Evolutionary conservation across 2,797 vertebrate genomes (phyloP).

Genomic region (Microctenopoma stevenorrisi): DNA sequence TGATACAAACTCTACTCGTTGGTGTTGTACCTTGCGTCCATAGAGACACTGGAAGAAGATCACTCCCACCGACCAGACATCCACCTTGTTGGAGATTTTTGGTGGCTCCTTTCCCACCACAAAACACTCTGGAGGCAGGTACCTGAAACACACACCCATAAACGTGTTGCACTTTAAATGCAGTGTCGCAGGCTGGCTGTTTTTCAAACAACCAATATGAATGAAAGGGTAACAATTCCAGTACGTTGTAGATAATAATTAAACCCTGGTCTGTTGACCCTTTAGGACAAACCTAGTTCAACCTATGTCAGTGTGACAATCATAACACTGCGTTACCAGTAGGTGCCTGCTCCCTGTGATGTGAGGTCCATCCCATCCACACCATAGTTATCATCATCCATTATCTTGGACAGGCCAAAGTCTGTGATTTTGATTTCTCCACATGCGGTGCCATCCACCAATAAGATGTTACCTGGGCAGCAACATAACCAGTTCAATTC

Average conservation of each 20-base stretch:
- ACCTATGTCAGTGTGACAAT: not conserved
- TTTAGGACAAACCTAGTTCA: slow-evolving; percentile 5
- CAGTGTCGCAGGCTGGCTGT: not conserved
- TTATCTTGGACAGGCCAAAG: slow-evolving; percentile 98
- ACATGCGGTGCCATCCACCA: slow-evolving; percentile 97
- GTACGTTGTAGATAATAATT: too few relatives aligned
- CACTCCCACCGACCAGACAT: slow-evolving; percentile 98
- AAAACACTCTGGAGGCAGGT: slow-evolving; percentile 98
- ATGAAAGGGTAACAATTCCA: not conserved
- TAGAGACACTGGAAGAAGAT: slow-evolving; percentile 99
- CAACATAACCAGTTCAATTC: not conserved
- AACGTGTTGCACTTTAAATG: not conserved
- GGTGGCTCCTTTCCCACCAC: slow-evolving; percentile 98
- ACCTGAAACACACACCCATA: slow-evolving; percentile 80
- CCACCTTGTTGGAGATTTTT: slow-evolving; percentile 99
- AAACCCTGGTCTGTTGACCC: not conserved
- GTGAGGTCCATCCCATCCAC: slow-evolving; percentile 99
- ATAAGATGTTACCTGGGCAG: slow-evolving; percentile 92
- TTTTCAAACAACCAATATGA: not conserved
- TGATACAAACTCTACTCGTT: not conserved
- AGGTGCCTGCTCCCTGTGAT: slow-evolving; percentile 97
- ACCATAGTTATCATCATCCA: slow-evolving; percentile 98
- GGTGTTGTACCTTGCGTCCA: slow-evolving; percentile 91
- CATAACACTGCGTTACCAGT: slow-evolving; percentile 86
- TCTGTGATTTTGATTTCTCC: slow-evolving; percentile 99